A percentile compares a stretch with the other conserved stretches of the same genome.
phyloP scores from a whole-genome alignment of 2,888 invertebrate species.

The Cyaniris semiargus region DNA sequence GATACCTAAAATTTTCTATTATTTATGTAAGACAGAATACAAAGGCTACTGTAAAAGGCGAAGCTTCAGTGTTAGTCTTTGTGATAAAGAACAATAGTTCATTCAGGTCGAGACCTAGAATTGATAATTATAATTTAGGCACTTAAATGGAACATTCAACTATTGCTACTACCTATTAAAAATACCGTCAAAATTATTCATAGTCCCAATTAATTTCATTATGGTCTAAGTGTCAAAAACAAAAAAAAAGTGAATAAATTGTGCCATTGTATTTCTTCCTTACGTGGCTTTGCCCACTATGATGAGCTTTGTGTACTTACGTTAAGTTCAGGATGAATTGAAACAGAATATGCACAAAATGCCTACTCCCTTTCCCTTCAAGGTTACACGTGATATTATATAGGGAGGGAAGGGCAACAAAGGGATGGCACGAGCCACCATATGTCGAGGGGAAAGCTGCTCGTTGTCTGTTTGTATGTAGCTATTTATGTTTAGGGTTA shows the following conservation, averaged over 20 bases:
- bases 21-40: neutral
- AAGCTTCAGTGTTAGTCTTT: no score
- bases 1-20: neutral
- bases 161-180: no score
- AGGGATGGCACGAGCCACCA: conserved; percentile 68
- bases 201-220: no score
- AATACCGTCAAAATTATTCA: no score
- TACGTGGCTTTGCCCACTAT: neutral
- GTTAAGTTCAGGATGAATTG: neutral
- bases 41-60: no score
- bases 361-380: conserved; percentile 17
- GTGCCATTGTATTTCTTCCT: no score
- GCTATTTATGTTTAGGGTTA: conserved; percentile 11
- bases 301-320: neutral
- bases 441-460: conserved; percentile 53
- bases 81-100: no score
- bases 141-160: no score
- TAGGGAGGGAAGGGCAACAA: conserved; percentile 42
- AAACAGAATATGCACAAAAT: neutral
- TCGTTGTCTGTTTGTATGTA: conserved; percentile 18
- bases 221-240: no score
- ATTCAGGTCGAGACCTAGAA: no score
- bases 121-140: no score
- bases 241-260: no score
- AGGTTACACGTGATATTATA: neutral